Base-by-base conservation (phyloP, 2,113 vertebrate genomes). In the Hypocryptadius cinnamomeus region DNA sequence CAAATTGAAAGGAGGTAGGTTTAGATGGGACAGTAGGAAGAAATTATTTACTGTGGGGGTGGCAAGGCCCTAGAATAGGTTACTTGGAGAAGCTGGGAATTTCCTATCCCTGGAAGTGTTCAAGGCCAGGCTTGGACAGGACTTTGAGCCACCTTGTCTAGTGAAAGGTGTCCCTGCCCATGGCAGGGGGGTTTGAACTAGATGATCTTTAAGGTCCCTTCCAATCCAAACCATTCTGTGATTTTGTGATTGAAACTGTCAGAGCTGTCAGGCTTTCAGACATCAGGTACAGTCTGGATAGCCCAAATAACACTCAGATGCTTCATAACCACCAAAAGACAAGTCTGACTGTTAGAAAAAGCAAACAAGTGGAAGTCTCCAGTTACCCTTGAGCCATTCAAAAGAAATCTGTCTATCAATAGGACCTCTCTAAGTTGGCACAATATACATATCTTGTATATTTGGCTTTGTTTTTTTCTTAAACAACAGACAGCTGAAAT, bases 371-470 rank as follows among this genome's bases (percentile, higher is more conserved):
- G 23, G 13, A 56, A 79, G 23, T 27, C 27, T 85, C 22, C 40
- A 64, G 30, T 35, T 72, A 47, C 13, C 13, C 30, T 39, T 35
- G 18, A 60, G 30, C 23, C 69, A 66, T 66, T 84, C 5, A 25
- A 64, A 80, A 68, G 15, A 77, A 42, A 47, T 20, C 15, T 44
- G 8, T 31, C 44, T 30, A 35, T 78, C 53, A 76, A 28, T 7
- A 51, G 14, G 27, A 79, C 16, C 28, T 77, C 8, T 5, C 0
- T 5, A 42, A 22, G 68, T 23, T 47, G 20, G 54, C 54, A 23
- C n/a, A 74, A 33, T 14, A 23, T 47, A 48, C 0, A 0, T 4
- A n/a, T 22, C 10, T 2, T 9, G 12, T 45, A 30, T 51, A 16
- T 28, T 44, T 66, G 31, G 30, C 16, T 92, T 85, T 37, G 6